A percentile compares a stretch with the other conserved stretches of the same genome.
These are phyloP conservation scores for Artemia sp. DNA, from an alignment of 2,888 invertebrate genomes.

Conservation along the genomic window DNA sequence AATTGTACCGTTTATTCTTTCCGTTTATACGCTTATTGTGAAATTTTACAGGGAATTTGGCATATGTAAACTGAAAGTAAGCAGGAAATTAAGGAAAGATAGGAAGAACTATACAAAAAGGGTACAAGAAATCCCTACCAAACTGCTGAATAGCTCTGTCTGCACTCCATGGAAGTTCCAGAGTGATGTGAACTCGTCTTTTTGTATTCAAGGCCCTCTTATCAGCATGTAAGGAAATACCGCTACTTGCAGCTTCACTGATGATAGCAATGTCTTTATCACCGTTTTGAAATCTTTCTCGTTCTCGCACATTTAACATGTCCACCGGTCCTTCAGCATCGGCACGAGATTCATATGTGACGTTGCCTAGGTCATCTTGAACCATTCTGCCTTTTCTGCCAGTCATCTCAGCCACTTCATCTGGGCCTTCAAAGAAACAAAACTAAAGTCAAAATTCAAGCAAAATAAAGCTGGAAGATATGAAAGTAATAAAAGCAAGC, in stretches of 20 bases:
- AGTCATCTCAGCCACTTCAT: conserved; percentile 99
- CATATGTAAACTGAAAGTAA: neutral
- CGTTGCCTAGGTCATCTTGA: conserved; percentile 75
- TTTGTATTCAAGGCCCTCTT: conserved; percentile 79
- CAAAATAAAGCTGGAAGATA: no score
- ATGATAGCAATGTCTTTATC: conserved; percentile 97
- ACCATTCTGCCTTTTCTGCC: conserved; percentile 86
- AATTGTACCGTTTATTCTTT: no score
- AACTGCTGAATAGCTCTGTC: conserved; percentile 98
- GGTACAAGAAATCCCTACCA: conserved; percentile 39
- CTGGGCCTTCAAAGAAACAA: conserved; percentile 46
- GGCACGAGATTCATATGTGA: conserved; percentile 83
- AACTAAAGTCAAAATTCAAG: no score
- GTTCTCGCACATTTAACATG: conserved; percentile 67
- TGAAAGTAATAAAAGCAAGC: no score
- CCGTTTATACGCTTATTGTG: no score
- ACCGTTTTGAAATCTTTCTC: conserved; percentile 84
- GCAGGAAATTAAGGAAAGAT: neutral
- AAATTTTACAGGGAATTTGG: no score
- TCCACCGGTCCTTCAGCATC: conserved; percentile 91
- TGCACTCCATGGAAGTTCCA: conserved; percentile 98
- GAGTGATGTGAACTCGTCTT: conserved; percentile 87
- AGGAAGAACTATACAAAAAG: neutral
- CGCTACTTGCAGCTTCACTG: conserved; percentile 95
- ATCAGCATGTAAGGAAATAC: conserved; percentile 87